A percentile compares a stretch with the other conserved stretches of the same genome.
These are phyloP conservation scores for Palaemon carinicauda DNA, from an alignment of 1,140 invertebrate genomes.

Conservation along the genomic window DNA sequence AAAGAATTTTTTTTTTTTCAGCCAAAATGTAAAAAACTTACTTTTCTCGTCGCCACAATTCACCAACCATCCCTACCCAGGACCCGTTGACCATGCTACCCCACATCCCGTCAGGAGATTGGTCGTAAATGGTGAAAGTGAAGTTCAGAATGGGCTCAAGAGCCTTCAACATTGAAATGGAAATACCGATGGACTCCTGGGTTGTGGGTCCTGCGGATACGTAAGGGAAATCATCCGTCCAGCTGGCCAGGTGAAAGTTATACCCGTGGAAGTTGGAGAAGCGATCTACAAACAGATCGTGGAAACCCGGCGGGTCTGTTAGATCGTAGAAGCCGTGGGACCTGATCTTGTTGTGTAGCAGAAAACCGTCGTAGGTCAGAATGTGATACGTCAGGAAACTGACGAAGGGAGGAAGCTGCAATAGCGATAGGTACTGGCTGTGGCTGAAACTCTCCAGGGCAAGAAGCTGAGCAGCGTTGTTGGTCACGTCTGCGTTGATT, in stretches of 20 bases:
- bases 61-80: slow-evolving; percentile 30
- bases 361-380: slow-evolving; percentile 17
- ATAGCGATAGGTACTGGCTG: slow-evolving; percentile 1
- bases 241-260: slow-evolving; percentile 28
- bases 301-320: background rate
- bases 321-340: background rate
- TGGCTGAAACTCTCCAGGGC: background rate
- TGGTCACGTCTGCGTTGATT: background rate
- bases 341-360: background rate
- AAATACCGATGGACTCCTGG: background rate
- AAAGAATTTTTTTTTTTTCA: too few relatives aligned
- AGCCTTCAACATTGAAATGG: slow-evolving; percentile 21
- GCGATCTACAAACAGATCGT: slow-evolving; percentile 7
- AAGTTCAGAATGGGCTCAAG: background rate
- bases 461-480: background rate
- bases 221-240: slow-evolving; percentile 32
- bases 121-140: background rate
- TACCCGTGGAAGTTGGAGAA: slow-evolving; percentile 19
- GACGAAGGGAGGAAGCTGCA: background rate
- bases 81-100: slow-evolving; percentile 12
- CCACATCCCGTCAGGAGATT: background rate
- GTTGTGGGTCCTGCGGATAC: background rate
- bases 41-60: slow-evolving; percentile 17
- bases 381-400: background rate
- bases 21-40: too few relatives aligned